Base-by-base conservation (phyloP, 2,888 invertebrate genomes). In the Tigriopus californicus region DNA sequence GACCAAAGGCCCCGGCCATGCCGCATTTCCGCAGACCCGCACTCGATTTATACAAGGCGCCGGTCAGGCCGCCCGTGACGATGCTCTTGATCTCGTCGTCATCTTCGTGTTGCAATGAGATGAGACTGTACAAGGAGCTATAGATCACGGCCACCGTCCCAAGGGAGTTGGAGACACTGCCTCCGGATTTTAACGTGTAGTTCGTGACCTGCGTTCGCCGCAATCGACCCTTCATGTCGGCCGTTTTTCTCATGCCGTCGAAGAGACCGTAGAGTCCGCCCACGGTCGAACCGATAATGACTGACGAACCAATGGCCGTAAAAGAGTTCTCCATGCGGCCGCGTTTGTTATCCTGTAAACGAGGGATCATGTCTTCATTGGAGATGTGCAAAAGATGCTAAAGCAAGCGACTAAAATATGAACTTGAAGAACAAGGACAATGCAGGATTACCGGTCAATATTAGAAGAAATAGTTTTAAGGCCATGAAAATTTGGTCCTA, bases 271-370 rank as follows among this genome's bases (percentile, higher is more conserved):
- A 49, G 18, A 25, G 22, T 18, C 41, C 51, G 5, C 59, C 59
- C 12, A 25, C 40, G 12, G 40, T 52, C 41, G 52, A 15, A n/a
- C 59, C 59, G 4, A 52, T 11, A 41, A 22, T 18, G 11, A 59
- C 41, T n/a, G 49, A n/a, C n/a, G 59, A 15, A 18, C 59, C 59
- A 20, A 59, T 59, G 41, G 52, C 59, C 8, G 59, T 24, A 20
- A 59, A 59, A 12, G 59, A 59, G 33, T 59, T 59, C 41, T 59
- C 59, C 51, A 59, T 41, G n/a, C 33, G 40, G 4, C 59, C 59
- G 20, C 52, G 59, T 52, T 48, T 33, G 15, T 18, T 49, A 4
- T 59, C 59, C 18, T 59, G 51, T 2, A 46, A 22, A 46, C 22
- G 46, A 10, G 46, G 47, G n/a, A n/a, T n/a, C n/a, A n/a, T n/a